A percentile compares a stretch with the other conserved stretches of the same genome.
These are phyloP conservation scores for Xiphophorus hellerii DNA, from an alignment of 2,113 vertebrate genomes.

Conservation along the genomic window DNA sequence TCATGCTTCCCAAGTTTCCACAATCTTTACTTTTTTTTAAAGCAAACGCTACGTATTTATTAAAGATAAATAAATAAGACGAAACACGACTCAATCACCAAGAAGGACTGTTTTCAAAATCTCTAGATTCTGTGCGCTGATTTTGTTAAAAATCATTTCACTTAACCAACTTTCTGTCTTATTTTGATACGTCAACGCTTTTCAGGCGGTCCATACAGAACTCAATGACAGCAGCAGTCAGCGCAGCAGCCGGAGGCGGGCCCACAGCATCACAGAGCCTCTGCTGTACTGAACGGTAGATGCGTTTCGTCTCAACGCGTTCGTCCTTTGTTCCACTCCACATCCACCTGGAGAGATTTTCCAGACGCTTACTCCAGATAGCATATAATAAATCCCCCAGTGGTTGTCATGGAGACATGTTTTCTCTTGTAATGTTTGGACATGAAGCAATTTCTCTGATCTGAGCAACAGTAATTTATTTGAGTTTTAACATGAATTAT, in stretches of 20 bases:
- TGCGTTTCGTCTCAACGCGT: background rate
- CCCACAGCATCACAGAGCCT: background rate
- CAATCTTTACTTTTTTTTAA: too few relatives aligned
- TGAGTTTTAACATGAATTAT: background rate
- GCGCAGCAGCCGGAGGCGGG: conserved; percentile 80
- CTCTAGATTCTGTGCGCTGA: too few relatives aligned
- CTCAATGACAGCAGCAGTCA: conserved; percentile 90
- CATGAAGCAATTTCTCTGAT: background rate
- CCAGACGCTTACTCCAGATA: background rate
- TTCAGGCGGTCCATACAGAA: conserved; percentile 80
- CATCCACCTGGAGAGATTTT: background rate
- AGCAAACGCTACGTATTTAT: too few relatives aligned
- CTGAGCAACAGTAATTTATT: background rate
- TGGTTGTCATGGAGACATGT: background rate
- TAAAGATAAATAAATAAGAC: too few relatives aligned
- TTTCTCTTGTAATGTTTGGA: background rate
- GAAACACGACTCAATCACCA: too few relatives aligned
- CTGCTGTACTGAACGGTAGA: background rate
- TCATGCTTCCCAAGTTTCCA: too few relatives aligned
- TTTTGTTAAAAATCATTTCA: too few relatives aligned
- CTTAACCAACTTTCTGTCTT: too few relatives aligned
- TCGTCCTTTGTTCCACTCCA: background rate
- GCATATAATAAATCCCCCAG: background rate
- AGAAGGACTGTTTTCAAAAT: too few relatives aligned
- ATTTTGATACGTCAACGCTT: background rate